Percentiles rank a stretch among this genome's conserved stretches.
These are phyloP conservation scores for Agonopterix heracliana DNA, from an alignment of 2,888 invertebrate species.

Conservation along the genomic window DNA sequence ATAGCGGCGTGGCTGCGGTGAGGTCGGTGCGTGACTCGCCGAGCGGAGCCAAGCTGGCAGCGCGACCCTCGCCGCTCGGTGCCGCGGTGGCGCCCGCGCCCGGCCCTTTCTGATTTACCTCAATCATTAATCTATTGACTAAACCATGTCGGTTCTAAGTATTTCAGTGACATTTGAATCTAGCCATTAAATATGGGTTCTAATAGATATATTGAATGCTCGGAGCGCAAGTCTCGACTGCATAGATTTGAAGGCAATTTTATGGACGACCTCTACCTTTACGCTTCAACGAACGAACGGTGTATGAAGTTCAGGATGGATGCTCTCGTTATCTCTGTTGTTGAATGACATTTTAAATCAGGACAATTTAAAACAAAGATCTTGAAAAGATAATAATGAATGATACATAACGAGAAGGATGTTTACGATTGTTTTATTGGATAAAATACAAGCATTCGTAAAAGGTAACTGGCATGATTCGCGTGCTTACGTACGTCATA, in stretches of 20 bases:
- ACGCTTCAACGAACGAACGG: slow-evolving; percentile 1
- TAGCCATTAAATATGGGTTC: slow-evolving; percentile 14
- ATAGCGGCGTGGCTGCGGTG: slow-evolving; percentile 47
- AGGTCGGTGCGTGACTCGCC: slow-evolving; percentile 44
- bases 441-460: slow-evolving; percentile 15
- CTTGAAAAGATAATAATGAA: not conserved
- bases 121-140: slow-evolving; percentile 48
- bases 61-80: slow-evolving; percentile 17
- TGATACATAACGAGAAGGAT: slow-evolving; percentile 8
- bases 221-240: slow-evolving; percentile 1
- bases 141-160: slow-evolving; percentile 41
- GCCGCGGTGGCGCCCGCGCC: slow-evolving; percentile 28
- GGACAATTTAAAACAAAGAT: slow-evolving; percentile 2
- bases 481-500: slow-evolving; percentile 26
- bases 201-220: not conserved
- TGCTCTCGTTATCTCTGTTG: slow-evolving; percentile 7
- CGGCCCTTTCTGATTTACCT: slow-evolving; percentile 48
- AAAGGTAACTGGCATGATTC: slow-evolving; percentile 17
- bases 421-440: slow-evolving; percentile 11
- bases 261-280: slow-evolving; percentile 7
- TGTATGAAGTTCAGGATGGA: not conserved
- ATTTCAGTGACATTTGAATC: slow-evolving; percentile 44
- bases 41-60: slow-evolving; percentile 15
- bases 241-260: slow-evolving; percentile 1
- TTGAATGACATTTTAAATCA: not conserved